Percentiles rank a stretch among this genome's conserved stretches.
Conservation (phyloP, 2,888 invertebrate genomes). For the Andrena marginata region DNA sequence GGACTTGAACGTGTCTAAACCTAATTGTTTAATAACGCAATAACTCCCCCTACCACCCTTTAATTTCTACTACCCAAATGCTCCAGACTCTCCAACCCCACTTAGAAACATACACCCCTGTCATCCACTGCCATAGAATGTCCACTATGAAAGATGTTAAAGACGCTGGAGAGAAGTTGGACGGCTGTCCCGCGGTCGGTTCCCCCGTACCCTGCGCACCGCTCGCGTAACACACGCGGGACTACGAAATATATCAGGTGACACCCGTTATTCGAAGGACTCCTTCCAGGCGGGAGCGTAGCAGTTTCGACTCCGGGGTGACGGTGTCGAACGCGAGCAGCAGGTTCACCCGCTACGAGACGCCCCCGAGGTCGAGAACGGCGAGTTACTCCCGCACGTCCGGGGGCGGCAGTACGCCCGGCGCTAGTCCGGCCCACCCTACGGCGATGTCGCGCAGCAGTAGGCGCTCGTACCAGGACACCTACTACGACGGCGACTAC, state of each 20-base stretch:
- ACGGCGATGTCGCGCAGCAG: slow-evolving; percentile 86
- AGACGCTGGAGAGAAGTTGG: background rate
- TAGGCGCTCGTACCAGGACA: slow-evolving; percentile 82
- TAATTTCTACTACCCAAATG: too few relatives aligned
- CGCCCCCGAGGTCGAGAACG: slow-evolving; percentile 87
- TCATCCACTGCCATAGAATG: background rate
- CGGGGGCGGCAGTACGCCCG: slow-evolving; percentile 83
- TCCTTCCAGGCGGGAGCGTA: slow-evolving; percentile 79
- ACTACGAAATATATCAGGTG: slow-evolving; percentile 46
- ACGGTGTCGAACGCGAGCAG: slow-evolving; percentile 83
- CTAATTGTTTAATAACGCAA: too few relatives aligned
- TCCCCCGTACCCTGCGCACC: background rate
- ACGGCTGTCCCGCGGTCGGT: background rate
- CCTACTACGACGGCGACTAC: slow-evolving; percentile 83
- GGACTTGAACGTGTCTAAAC: too few relatives aligned
- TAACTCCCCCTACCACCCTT: too few relatives aligned
- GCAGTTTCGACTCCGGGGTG: slow-evolving; percentile 84
- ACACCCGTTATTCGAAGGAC: slow-evolving; percentile 62
- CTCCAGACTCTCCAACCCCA: too few relatives aligned
- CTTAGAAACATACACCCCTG: too few relatives aligned
- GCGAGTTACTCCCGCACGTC: slow-evolving; percentile 87
- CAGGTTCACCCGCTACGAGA: slow-evolving; percentile 88
- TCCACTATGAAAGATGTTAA: background rate
- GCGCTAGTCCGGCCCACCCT: slow-evolving; percentile 85
- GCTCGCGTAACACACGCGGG: background rate